Conservation (phyloP, 1,140 invertebrate genomes). For the Berghia stephanieae region DNA sequence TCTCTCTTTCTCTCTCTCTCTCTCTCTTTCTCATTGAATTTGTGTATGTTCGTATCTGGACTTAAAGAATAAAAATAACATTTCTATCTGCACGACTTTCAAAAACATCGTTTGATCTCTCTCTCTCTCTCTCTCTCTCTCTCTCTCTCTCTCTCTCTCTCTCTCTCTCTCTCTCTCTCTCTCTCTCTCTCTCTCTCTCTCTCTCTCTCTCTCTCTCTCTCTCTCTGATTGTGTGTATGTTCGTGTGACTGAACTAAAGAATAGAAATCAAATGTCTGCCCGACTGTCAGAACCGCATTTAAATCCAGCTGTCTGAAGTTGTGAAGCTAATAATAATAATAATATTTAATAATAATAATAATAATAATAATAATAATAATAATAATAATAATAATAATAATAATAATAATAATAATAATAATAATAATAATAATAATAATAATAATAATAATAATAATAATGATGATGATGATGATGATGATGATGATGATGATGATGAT, state of each 20-base stretch:
- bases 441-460: no score
- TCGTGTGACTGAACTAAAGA: neutral
- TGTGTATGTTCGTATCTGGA: neutral
- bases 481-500: no score
- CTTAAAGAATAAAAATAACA: neutral
- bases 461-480: no score
- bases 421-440: no score
- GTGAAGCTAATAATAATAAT: no score
- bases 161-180: constrained; percentile 16
- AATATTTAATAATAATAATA: no score
- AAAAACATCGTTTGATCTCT: neutral
- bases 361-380: no score
- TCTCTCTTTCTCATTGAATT: neutral
- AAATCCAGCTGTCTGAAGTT: neutral
- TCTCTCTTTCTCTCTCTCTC: neutral
- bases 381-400: no score
- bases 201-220: constrained; percentile 12
- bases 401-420: no score
- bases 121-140: neutral
- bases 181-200: constrained; percentile 24
- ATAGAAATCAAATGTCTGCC: neutral
- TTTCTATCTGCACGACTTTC: neutral
- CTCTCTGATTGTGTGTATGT: constrained; percentile 5
- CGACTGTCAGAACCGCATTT: neutral
- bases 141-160: constrained; percentile 14